A percentile compares a stretch with the other conserved stretches of the same genome.
Conservation (phyloP, 2,113 vertebrate species). For the Gadus macrocephalus region DNA sequence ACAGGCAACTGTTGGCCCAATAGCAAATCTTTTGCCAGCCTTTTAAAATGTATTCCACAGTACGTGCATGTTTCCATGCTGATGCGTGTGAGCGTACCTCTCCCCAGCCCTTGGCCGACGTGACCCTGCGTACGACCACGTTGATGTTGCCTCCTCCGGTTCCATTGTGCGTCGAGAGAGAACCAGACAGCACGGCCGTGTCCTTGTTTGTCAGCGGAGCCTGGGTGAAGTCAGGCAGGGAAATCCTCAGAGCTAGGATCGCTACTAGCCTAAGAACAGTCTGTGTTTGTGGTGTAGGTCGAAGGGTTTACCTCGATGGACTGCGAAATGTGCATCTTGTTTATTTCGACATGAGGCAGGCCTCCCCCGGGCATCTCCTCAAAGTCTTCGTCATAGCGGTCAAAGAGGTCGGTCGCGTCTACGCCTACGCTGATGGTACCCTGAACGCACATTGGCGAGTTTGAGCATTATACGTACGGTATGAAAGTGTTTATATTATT, state of each 20-base stretch:
- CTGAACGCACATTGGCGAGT: conserved; percentile 62
- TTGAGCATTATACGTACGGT: neutral
- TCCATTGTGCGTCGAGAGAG: conserved; percentile 93
- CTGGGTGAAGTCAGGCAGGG: conserved; percentile 58
- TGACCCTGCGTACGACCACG: conserved; percentile 83
- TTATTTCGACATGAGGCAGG: conserved; percentile 94
- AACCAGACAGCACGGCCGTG: conserved; percentile 93
- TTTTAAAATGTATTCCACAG: neutral
- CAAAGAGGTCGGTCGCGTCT: conserved; percentile 95
- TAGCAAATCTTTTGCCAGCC: no score
- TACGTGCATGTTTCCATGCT: neutral
- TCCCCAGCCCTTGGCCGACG: conserved; percentile 93
- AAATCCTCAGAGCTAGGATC: neutral
- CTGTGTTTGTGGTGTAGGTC: neutral
- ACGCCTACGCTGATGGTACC: conserved; percentile 95
- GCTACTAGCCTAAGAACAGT: neutral
- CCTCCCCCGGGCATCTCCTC: conserved; percentile 86
- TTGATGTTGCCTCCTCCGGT: conserved; percentile 91
- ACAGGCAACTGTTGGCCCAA: no score
- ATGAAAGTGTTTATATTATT: neutral
- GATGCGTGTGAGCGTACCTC: conserved; percentile 72
- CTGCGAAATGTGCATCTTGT: conserved; percentile 98
- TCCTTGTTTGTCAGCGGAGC: conserved; percentile 89
- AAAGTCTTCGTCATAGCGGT: conserved; percentile 93
- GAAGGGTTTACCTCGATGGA: conserved; percentile 85